These are phyloP conservation scores for Delia radicum DNA, from an alignment of 1,140 invertebrate genomes.

Conservation along the genomic window DNA sequence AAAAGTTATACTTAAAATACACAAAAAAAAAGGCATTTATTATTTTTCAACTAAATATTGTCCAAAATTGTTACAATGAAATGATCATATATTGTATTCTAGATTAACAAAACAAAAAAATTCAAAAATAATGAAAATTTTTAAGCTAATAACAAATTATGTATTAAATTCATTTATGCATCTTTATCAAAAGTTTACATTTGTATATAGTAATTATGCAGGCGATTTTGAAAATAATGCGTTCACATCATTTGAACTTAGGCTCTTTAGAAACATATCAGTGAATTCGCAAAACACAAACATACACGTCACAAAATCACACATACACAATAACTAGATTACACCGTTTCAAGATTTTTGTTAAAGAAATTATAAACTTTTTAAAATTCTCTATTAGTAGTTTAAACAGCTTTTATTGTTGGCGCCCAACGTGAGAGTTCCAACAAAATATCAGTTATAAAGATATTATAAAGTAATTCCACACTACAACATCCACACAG, in stretches of 20 bases:
- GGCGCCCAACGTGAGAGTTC: too few relatives aligned
- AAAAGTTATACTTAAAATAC: neutral
- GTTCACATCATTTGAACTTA: constrained; percentile 3
- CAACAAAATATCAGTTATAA: too few relatives aligned
- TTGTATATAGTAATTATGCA: neutral
- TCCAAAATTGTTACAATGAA: neutral
- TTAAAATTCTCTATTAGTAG: too few relatives aligned
- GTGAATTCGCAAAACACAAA: neutral
- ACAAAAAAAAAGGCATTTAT: constrained; percentile 15
- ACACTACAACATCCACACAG: too few relatives aligned
- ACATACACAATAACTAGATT: too few relatives aligned
- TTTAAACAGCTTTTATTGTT: too few relatives aligned
- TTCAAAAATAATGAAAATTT: neutral
- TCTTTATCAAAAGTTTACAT: neutral
- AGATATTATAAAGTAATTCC: too few relatives aligned
- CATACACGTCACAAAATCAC: neutral
- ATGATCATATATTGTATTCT: constrained; percentile 10
- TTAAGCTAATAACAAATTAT: neutral
- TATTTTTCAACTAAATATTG: constrained; percentile 4
- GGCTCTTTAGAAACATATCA: constrained; percentile 23
- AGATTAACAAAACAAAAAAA: neutral
- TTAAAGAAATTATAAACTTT: too few relatives aligned
- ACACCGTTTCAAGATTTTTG: too few relatives aligned
- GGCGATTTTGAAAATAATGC: neutral
- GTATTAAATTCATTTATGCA: neutral